A percentile compares a stretch with the other conserved stretches of the same genome.
phyloP scores from a whole-genome alignment of 2,113 vertebrate species.

The Poeciliopsis turrubarensis region DNA sequence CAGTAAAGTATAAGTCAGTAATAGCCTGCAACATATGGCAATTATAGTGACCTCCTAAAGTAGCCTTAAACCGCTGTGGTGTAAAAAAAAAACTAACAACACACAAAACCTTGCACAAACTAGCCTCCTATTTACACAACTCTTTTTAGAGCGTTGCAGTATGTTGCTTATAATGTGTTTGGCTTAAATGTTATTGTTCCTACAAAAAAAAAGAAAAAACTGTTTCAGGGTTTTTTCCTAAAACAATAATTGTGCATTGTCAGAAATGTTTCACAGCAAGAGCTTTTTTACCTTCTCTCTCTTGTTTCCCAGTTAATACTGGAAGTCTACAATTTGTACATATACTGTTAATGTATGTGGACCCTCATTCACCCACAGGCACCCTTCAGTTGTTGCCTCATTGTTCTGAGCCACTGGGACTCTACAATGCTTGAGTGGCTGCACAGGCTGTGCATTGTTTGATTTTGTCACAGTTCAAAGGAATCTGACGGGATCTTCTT shows the following conservation, averaged over 20 bases:
- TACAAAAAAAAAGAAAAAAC: no score
- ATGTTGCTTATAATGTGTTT: not conserved
- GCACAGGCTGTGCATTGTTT: constrained; percentile 48
- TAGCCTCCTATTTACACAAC: not conserved
- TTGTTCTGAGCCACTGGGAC: constrained; percentile 65
- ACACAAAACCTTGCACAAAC: not conserved
- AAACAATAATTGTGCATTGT: not conserved
- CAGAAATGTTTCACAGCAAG: constrained; percentile 2
- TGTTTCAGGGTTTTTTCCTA: not conserved
- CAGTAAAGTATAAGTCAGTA: not conserved
- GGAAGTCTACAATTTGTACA: not conserved
- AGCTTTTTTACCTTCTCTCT: constrained; percentile 1
- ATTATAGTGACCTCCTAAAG: not conserved
- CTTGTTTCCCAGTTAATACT: constrained; percentile 12
- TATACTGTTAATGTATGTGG: constrained; percentile 22
- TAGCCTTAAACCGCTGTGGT: not conserved
- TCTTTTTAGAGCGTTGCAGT: not conserved
- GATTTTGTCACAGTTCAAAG: constrained; percentile 64
- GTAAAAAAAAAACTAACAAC: not conserved
- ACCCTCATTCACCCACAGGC: not conserved
- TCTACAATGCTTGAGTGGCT: constrained; percentile 68
- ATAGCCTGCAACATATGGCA: not conserved
- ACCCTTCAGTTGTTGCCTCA: constrained; percentile 41
- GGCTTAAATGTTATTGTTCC: not conserved
- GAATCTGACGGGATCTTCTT: constrained; percentile 57